Evolutionary conservation across 1,140 invertebrate species (phyloP).

Genomic region (Macrocentrus cingulum): DNA sequence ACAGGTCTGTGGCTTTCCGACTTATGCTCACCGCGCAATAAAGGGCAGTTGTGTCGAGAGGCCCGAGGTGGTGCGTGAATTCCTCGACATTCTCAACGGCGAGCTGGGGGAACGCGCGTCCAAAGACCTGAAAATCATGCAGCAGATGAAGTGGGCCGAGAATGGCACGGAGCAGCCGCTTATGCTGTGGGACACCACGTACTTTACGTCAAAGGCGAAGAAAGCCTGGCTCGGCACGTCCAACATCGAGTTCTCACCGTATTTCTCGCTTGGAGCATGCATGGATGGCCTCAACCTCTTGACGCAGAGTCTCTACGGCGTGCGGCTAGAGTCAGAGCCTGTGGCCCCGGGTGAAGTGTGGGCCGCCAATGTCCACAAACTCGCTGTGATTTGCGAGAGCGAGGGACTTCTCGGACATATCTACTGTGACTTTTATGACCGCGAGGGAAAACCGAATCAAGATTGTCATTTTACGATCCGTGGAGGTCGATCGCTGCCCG

Average conservation of each 20-base stretch:
- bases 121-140: conserved; percentile 74
- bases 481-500: conserved; percentile 79
- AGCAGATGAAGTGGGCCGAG: conserved; percentile 70
- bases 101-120: conserved; percentile 67
- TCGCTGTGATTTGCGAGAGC: conserved; percentile 76
- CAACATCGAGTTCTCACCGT: conserved; percentile 74
- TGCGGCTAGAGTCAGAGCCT: conserved; percentile 72
- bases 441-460: conserved; percentile 88
- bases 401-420: conserved; percentile 88
- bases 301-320: conserved; percentile 78
- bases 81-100: conserved; percentile 77
- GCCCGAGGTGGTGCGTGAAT: conserved; percentile 76
- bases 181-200: conserved; percentile 84
- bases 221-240: conserved; percentile 69
- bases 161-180: conserved; percentile 53
- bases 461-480: conserved; percentile 99
- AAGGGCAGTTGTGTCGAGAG: conserved; percentile 84
- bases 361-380: conserved; percentile 85
- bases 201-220: conserved; percentile 74
- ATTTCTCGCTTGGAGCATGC: conserved; percentile 91
- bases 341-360: conserved; percentile 75
- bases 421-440: conserved; percentile 96
- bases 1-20: conserved; percentile 80
- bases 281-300: conserved; percentile 94
- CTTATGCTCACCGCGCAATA: conserved; percentile 86